Conservation (phyloP, 2,888 invertebrate species). For the Idaea dimidiata region DNA sequence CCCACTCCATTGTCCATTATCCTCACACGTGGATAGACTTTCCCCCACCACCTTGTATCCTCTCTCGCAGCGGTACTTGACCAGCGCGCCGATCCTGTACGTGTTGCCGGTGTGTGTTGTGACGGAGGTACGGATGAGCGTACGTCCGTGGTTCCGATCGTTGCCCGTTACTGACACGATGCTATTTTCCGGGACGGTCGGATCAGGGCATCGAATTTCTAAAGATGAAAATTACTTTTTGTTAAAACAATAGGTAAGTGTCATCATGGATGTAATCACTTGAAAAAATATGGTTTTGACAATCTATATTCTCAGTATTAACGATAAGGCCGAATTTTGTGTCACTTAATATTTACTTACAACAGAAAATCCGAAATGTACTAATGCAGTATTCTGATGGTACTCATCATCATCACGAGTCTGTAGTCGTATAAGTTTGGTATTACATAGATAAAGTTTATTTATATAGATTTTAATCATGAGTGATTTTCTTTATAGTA, state of each 20-base stretch:
- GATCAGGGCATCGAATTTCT: slow-evolving; percentile 95
- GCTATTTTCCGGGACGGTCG: slow-evolving; percentile 90
- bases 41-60: slow-evolving; percentile 94
- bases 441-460: neutral
- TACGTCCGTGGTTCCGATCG: slow-evolving; percentile 93
- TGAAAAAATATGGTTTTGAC: no score
- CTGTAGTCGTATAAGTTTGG: neutral
- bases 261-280: no score
- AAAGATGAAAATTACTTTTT: slow-evolving; percentile 21
- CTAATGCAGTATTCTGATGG: no score
- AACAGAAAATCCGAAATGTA: no score
- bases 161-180: slow-evolving; percentile 94
- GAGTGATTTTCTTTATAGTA: no score
- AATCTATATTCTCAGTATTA: no score
- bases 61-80: slow-evolving; percentile 93
- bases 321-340: no score
- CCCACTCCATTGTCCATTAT: slow-evolving; percentile 92
- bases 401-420: no score
- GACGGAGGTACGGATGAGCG: slow-evolving; percentile 87
- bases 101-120: slow-evolving; percentile 86
- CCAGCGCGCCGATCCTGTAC: slow-evolving; percentile 91
- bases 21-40: slow-evolving; percentile 91
- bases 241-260: no score
- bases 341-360: no score
- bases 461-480: no score